Evolutionary conservation across 2,888 invertebrate genomes (phyloP).

Genomic region (Cantharis nigra): DNA sequence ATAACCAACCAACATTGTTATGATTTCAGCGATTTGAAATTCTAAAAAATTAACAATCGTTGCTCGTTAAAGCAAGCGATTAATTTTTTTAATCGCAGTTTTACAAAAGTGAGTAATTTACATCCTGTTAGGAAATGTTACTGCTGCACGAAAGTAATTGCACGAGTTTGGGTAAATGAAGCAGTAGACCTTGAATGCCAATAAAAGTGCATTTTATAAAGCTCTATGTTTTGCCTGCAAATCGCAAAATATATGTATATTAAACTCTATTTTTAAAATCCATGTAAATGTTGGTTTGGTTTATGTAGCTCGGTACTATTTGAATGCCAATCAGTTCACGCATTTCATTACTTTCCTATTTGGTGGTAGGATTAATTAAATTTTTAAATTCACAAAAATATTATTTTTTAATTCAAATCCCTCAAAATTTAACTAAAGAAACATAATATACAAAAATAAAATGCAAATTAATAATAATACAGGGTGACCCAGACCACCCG

Average conservation of each 20-base stretch:
- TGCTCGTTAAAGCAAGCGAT: background rate
- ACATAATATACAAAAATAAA: too few relatives aligned
- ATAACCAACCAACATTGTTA: background rate
- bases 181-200: conserved; percentile 12
- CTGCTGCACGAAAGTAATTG: background rate
- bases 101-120: background rate
- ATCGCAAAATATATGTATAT: background rate
- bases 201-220: conserved; percentile 9
- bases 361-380: too few relatives aligned
- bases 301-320: too few relatives aligned
- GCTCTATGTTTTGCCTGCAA: background rate
- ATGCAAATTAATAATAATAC: too few relatives aligned
- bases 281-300: background rate
- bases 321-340: too few relatives aligned
- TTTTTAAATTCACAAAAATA: too few relatives aligned
- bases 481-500: too few relatives aligned
- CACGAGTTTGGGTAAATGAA: conserved; percentile 13
- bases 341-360: too few relatives aligned
- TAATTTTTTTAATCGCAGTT: background rate
- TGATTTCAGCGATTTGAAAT: background rate
- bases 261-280: background rate
- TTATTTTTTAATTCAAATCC: too few relatives aligned
- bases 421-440: too few relatives aligned
- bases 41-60: background rate
- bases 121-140: conserved; percentile 12